Conservation (phyloP, 2,113 vertebrate genomes). For the Ailuropoda melanoleuca region DNA sequence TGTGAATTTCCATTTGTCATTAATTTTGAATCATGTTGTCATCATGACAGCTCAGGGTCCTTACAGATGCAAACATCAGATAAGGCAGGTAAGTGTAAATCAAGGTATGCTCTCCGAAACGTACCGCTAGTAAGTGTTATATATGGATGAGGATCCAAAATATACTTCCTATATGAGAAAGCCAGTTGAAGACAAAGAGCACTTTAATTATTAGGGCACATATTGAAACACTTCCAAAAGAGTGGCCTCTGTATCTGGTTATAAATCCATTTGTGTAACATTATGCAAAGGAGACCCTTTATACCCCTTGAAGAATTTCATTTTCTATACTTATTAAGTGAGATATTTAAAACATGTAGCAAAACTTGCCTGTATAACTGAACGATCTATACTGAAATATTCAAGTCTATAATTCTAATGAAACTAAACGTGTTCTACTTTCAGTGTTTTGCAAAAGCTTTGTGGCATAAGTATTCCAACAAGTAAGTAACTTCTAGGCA, state of each 20-base stretch:
- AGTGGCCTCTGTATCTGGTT: not conserved
- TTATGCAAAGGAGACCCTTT: not conserved
- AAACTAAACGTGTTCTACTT: not conserved
- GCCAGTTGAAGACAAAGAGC: conserved; percentile 37
- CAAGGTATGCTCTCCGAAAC: conserved; percentile 42
- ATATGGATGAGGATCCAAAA: conserved; percentile 48
- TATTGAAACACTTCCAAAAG: not conserved
- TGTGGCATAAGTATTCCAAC: not conserved
- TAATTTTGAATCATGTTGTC: conserved; percentile 58
- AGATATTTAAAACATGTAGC: not conserved
- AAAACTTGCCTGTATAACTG: not conserved
- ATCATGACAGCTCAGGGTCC: conserved; percentile 58
- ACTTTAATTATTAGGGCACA: not conserved
- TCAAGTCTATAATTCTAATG: conserved; percentile 16
- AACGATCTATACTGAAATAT: not conserved
- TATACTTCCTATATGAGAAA: conserved; percentile 26
- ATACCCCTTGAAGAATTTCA: not conserved
- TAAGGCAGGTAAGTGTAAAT: conserved; percentile 16
- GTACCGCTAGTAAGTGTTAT: not conserved
- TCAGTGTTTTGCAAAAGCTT: not conserved
- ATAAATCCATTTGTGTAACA: not conserved
- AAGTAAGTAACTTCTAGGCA: not conserved
- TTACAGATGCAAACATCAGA: conserved; percentile 67
- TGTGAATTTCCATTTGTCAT: conserved; percentile 60
- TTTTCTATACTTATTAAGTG: not conserved